Conservation (phyloP, 2,113 vertebrate genomes). For the Cygnus buccinator region DNA sequence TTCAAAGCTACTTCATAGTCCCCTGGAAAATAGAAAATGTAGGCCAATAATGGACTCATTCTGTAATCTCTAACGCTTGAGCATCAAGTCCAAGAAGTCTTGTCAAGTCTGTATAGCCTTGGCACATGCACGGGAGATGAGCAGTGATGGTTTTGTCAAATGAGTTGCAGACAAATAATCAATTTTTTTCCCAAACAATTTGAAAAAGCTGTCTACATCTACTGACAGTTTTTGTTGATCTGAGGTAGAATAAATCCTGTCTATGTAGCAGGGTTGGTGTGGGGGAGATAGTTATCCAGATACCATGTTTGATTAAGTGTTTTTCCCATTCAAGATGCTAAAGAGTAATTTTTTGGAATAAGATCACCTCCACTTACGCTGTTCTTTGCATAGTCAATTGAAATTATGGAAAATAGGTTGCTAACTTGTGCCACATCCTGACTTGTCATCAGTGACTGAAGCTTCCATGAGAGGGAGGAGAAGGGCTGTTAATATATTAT, state of each 20-base stretch:
- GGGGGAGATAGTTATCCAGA: neutral
- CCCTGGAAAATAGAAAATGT: neutral
- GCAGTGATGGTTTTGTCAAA: neutral
- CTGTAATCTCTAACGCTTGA: neutral
- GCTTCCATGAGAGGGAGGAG: neutral
- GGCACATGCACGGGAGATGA: neutral
- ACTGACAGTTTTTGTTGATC: neutral
- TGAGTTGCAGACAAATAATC: neutral
- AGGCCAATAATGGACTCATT: neutral
- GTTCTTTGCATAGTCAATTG: neutral
- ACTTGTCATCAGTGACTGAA: neutral
- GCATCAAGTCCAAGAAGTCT: neutral
- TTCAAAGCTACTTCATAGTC: neutral
- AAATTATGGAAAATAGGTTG: neutral
- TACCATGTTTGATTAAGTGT: neutral
- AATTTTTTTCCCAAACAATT: neutral
- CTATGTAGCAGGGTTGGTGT: neutral
- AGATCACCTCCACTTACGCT: neutral
- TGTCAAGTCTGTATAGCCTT: neutral
- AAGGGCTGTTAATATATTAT: constrained; percentile 17
- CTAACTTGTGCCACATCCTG: neutral
- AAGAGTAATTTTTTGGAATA: neutral
- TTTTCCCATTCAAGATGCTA: neutral
- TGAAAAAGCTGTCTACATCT: neutral
- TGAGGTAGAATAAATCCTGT: neutral